phyloP scores from a whole-genome alignment of 2,797 vertebrate species.

The Pseudocheirus occidentalis region DNA sequence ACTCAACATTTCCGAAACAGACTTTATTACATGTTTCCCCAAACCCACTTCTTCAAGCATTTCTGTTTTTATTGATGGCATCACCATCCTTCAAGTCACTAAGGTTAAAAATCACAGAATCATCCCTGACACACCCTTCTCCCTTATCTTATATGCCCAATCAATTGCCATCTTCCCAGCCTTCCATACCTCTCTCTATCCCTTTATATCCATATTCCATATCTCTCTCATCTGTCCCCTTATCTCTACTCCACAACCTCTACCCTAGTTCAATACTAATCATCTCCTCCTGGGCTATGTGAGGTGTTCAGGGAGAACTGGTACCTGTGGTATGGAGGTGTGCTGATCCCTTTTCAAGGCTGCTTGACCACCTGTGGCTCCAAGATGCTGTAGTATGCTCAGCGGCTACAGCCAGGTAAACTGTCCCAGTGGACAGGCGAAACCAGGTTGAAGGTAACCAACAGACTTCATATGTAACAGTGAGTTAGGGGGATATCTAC shows the following conservation, averaged over 20 bases:
- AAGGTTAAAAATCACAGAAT: not conserved
- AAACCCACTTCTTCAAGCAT: not conserved
- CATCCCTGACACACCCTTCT: not conserved
- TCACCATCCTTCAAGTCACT: not conserved
- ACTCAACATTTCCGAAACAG: not conserved
- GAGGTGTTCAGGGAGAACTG: not conserved
- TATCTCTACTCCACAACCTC: not conserved
- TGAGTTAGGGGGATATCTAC: no score
- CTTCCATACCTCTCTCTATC: not conserved
- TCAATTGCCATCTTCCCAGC: not conserved
- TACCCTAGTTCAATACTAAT: not conserved
- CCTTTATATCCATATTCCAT: not conserved
- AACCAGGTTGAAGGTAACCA: no score
- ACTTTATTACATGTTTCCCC: not conserved
- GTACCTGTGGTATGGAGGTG: not conserved
- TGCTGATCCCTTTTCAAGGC: not conserved
- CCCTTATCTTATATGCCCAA: not conserved
- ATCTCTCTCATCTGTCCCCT: not conserved
- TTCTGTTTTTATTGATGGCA: not conserved
- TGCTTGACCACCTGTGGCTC: not conserved
- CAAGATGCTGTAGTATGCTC: not conserved
- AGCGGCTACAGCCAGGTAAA: not conserved
- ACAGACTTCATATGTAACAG: no score
- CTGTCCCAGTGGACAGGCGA: not conserved
- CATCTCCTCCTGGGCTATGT: not conserved